Evolutionary conservation across 2,888 invertebrate genomes (phyloP), one percentile per base, ranked within the genome.

Genomic region (Machimus atricapillus): DNA sequence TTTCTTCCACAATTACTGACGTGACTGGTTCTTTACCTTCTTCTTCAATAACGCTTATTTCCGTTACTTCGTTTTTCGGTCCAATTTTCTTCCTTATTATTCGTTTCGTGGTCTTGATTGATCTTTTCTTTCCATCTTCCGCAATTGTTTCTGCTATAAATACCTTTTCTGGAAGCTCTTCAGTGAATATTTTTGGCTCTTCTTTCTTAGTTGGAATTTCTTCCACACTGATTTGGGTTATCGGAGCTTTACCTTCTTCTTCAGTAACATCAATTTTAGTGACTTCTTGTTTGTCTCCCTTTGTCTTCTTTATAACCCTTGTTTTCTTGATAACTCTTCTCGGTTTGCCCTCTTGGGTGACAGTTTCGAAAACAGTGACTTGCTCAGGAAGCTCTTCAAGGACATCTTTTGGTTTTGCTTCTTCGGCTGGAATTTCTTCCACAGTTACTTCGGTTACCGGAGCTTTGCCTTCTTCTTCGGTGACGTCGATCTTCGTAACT

Each of bases 211-310:
- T 90, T 9, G 90, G 90, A 2, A 91, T 90, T 1, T 93, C 92
- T 89, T 93, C 90, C 87, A 93, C 91, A 37, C 89, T 90, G 0
- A 93, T 90, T 77, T 90, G 90, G 86, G 91, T 88, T 87, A 87
- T 81, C 8, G 88, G 93, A 88, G 92, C 90, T 90, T 93, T 92
- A 73, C 93, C 93, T 87, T 93, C 93, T 90, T 93, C 93, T 88
- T 93, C 93, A 58, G 93, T 90, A 0, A 93, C 93, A 89, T 93
- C 92, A 89, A 94, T 93, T 90, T 92, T 91, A 0, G 92, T 93
- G 12, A 91, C 89, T 89, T 93, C 91, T 46, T 88, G 87, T 52
- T 88, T 88, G 27, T 66, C 90, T 43, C 90, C 92, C 86, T 91
- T 90, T 12, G 90, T 91, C 89, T 91, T 92, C 87, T 91, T 91